These are phyloP conservation scores for Glossophaga mutica DNA, from an alignment of 2,797 vertebrate genomes.

Conservation along the genomic window DNA sequence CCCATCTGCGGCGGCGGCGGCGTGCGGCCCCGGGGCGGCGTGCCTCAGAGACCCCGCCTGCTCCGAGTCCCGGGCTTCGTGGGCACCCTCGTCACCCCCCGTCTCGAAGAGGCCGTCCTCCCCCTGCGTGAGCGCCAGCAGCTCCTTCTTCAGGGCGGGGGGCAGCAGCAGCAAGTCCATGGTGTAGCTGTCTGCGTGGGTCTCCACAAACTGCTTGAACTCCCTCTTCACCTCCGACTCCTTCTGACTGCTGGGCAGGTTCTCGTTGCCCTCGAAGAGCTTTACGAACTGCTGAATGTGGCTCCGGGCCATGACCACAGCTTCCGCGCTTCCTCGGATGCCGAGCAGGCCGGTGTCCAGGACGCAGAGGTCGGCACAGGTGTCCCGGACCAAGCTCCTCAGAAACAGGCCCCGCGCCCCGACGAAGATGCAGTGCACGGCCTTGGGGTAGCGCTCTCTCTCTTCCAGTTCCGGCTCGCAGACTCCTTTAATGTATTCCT, in stretches of 20 bases:
- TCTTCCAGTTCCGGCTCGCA: slow-evolving; percentile 95
- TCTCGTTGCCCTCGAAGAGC: slow-evolving; percentile 91
- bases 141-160: slow-evolving; percentile 93
- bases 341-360: slow-evolving; percentile 89
- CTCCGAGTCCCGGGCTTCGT: slow-evolving; percentile 62
- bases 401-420: slow-evolving; percentile 92
- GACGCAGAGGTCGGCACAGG: slow-evolving; percentile 92
- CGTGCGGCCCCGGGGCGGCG: not conserved
- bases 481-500: slow-evolving; percentile 96
- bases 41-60: not conserved
- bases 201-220: slow-evolving; percentile 95
- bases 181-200: slow-evolving; percentile 94
- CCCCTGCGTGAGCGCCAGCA: slow-evolving; percentile 88
- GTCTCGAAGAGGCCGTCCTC: slow-evolving; percentile 61
- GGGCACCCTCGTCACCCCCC: not conserved
- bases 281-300: slow-evolving; percentile 94
- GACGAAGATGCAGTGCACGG: slow-evolving; percentile 98
- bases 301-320: slow-evolving; percentile 97
- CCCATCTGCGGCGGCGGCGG: slow-evolving; percentile 38
- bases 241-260: slow-evolving; percentile 84
- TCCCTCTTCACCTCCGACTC: slow-evolving; percentile 91
- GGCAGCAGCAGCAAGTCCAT: slow-evolving; percentile 97
- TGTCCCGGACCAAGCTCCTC: slow-evolving; percentile 92
- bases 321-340: slow-evolving; percentile 89
- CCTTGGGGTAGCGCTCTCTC: slow-evolving; percentile 92